These are phyloP conservation scores for Eupithecia inturbata DNA, from an alignment of 2,888 invertebrate species.

Conservation along the genomic window DNA sequence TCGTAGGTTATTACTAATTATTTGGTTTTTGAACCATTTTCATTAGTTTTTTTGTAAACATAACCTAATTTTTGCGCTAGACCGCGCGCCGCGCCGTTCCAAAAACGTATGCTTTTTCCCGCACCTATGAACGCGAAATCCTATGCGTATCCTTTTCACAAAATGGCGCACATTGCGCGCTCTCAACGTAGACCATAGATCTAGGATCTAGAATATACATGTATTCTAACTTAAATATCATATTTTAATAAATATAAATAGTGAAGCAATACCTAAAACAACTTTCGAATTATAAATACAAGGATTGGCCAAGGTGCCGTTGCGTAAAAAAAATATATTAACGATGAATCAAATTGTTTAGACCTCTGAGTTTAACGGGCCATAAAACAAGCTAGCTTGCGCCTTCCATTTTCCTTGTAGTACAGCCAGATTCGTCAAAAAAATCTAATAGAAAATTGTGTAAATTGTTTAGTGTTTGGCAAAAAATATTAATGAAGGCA, in stretches of 20 bases:
- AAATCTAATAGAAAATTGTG: not conserved
- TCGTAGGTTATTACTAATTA: too few relatives aligned
- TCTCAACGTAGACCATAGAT: not conserved
- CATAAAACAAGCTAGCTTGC: not conserved
- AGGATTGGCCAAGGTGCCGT: constrained; percentile 23
- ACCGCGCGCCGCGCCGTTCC: too few relatives aligned
- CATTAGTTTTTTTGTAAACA: too few relatives aligned
- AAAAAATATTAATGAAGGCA: too few relatives aligned
- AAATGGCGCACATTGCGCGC: too few relatives aligned
- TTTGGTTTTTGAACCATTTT: too few relatives aligned
- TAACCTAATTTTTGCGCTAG: too few relatives aligned
- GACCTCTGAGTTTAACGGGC: constrained; percentile 4
- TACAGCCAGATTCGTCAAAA: not conserved
- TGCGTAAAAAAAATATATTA: constrained; percentile 14
- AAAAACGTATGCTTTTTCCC: too few relatives aligned
- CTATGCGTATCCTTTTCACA: too few relatives aligned
- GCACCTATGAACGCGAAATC: too few relatives aligned
- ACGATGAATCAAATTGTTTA: constrained; percentile 12
- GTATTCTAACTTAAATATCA: constrained; percentile 8
- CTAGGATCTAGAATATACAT: not conserved
- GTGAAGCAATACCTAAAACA: constrained; percentile 21
- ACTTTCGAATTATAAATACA: constrained; percentile 24
- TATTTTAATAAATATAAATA: constrained; percentile 10
- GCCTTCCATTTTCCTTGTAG: not conserved
- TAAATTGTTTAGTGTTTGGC: too few relatives aligned